These are phyloP conservation scores for Callospermophilus lateralis DNA, from an alignment of 2,113 vertebrate genomes.

Conservation along the genomic window DNA sequence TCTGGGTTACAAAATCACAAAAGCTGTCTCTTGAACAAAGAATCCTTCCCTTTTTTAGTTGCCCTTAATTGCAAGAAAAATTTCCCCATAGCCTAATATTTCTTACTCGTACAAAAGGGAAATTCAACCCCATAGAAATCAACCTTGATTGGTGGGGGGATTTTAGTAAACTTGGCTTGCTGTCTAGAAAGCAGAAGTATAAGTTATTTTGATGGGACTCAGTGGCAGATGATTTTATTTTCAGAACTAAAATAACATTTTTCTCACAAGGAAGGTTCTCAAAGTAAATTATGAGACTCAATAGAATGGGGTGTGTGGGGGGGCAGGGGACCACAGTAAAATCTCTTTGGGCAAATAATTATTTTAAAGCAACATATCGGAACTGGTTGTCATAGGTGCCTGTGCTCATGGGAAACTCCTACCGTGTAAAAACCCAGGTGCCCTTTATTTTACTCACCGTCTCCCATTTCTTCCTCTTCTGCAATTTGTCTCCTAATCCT, in stretches of 20 bases:
- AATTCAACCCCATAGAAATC: background rate
- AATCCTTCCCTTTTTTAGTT: background rate
- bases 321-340: background rate
- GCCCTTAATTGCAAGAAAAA: conserved; percentile 28
- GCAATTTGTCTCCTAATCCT: background rate
- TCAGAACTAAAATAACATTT: background rate
- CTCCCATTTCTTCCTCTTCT: background rate
- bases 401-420: background rate
- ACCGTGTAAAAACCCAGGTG: too few species aligned
- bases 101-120: conserved; percentile 1
- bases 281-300: background rate
- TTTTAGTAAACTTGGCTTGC: background rate
- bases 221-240: background rate
- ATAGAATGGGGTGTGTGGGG: background rate
- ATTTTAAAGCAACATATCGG: background rate
- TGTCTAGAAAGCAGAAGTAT: background rate
- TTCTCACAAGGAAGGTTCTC: background rate
- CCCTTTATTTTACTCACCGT: background rate
- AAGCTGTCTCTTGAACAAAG: background rate
- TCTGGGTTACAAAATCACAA: conserved; percentile 70
- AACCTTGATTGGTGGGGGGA: background rate
- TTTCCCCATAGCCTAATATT: background rate
- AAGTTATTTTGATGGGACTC: background rate
- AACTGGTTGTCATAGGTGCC: background rate
- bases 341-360: background rate